Conservation (phyloP, 2,797 vertebrate species). For the Sarcoramphus papa region DNA sequence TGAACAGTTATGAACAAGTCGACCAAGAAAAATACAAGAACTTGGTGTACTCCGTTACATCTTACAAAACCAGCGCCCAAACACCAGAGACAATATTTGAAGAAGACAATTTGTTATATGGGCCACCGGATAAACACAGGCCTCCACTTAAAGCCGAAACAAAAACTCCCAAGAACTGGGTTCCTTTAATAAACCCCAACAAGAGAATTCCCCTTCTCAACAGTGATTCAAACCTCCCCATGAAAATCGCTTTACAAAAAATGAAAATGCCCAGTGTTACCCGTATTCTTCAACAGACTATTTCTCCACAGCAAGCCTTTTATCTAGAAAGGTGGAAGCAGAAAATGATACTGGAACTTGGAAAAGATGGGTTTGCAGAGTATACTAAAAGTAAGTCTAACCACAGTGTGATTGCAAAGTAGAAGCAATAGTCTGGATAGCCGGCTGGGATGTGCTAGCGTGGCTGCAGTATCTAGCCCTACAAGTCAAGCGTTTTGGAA, state of each 20-base stretch:
- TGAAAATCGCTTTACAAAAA: conserved; percentile 75
- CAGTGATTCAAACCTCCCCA: conserved; percentile 59
- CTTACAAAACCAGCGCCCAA: conserved; percentile 73
- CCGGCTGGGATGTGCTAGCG: rapidly evolving
- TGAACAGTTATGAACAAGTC: conserved; percentile 79
- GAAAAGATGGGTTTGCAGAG: conserved; percentile 87
- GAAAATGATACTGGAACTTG: conserved; percentile 86
- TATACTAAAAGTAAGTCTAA: conserved; percentile 85
- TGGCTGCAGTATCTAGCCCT: not conserved
- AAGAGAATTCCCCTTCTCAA: conserved; percentile 29
- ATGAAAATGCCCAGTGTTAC: conserved; percentile 83
- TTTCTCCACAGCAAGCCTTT: conserved; percentile 84
- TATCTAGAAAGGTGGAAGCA: conserved; percentile 90
- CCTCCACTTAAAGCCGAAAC: not conserved
- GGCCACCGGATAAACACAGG: conserved; percentile 76
- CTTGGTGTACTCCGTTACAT: conserved; percentile 82
- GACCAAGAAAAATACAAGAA: conserved; percentile 84
- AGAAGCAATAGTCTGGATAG: not conserved
- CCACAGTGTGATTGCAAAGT: not conserved
- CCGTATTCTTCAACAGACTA: conserved; percentile 86
- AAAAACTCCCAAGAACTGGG: conserved; percentile 64
- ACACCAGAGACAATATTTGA: conserved; percentile 79
- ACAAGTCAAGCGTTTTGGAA: not conserved
- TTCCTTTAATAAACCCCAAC: conserved; percentile 77
- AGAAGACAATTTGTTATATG: conserved; percentile 83